Conservation (phyloP, 2,888 invertebrate genomes). For the Drosophila mayaguana region DNA sequence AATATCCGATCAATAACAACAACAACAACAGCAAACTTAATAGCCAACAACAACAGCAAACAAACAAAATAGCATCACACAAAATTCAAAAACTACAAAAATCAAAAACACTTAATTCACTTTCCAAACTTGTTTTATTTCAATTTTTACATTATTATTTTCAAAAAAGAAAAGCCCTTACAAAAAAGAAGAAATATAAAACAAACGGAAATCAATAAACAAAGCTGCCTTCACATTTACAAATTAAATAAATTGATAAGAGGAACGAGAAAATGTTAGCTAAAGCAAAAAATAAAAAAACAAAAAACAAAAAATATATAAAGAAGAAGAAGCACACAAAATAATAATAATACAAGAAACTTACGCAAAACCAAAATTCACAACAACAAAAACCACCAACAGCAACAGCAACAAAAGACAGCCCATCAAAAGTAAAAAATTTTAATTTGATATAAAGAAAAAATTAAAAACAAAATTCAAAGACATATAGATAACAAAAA, state of each 20-base stretch:
- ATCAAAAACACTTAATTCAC: constrained; percentile 33
- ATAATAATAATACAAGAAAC: constrained; percentile 51
- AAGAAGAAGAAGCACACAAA: constrained; percentile 74
- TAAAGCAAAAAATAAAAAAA: constrained; percentile 22
- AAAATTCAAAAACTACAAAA: constrained; percentile 64
- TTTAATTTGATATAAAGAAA: constrained; percentile 11
- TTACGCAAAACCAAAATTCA: constrained; percentile 54
- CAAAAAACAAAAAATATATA: constrained; percentile 1
- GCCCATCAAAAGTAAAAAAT: constrained; percentile 24
- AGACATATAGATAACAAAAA: constrained; percentile 35
- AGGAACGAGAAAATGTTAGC: constrained; percentile 66
- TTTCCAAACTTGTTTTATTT: constrained; percentile 5
- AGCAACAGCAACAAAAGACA: constrained; percentile 15
- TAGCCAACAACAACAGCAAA: constrained; percentile 69
- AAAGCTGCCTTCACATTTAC: constrained; percentile 84
- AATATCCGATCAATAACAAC: constrained; percentile 79
- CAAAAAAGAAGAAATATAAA: constrained; percentile 42
- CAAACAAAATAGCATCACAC: constrained; percentile 61
- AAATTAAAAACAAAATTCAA: constrained; percentile 20
- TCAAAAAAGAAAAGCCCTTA: constrained; percentile 57
- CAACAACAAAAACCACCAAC: constrained; percentile 28
- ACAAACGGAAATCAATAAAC: constrained; percentile 84
- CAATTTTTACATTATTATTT: not conserved
- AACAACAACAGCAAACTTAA: constrained; percentile 59
- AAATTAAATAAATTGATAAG: constrained; percentile 78